phyloP scores from a whole-genome alignment of 2,797 vertebrate genomes.

The Xenentodon cancila region DNA sequence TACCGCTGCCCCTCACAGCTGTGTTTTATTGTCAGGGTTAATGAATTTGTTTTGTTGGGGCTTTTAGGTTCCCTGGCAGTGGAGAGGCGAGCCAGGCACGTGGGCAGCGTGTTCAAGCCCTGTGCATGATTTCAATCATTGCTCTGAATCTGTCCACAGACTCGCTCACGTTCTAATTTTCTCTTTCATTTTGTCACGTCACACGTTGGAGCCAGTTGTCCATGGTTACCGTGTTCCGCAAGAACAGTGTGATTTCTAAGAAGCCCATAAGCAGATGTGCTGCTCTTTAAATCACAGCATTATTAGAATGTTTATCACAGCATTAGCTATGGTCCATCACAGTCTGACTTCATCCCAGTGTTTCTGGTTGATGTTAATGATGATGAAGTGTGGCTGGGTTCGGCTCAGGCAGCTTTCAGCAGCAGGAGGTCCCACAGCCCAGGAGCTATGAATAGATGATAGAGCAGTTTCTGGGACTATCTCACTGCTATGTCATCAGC shows the following conservation, averaged over 20 bases:
- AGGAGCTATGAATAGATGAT: constrained; percentile 70
- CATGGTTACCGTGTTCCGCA: constrained; percentile 20
- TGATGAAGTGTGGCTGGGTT: constrained; percentile 56
- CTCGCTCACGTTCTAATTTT: constrained; percentile 20
- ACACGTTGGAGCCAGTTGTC: constrained; percentile 16
- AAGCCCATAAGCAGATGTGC: constrained; percentile 30
- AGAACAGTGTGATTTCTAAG: constrained; percentile 26
- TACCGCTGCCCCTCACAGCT: constrained; percentile 72
- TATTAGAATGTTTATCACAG: constrained; percentile 59
- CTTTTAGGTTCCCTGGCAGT: constrained; percentile 77
- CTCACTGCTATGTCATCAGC: constrained; percentile 65
- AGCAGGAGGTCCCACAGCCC: constrained; percentile 54
- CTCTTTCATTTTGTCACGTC: constrained; percentile 14
- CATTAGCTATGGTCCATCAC: constrained; percentile 40
- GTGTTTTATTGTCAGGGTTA: constrained; percentile 80
- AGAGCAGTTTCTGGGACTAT: constrained; percentile 56
- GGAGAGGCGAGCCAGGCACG: constrained; percentile 62
- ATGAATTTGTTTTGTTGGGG: constrained; percentile 81
- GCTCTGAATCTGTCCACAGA: constrained; percentile 26
- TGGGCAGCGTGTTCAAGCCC: constrained; percentile 58
- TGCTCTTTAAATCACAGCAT: constrained; percentile 48
- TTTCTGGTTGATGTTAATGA: constrained; percentile 58
- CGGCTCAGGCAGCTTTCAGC: constrained; percentile 61
- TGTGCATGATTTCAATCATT: constrained; percentile 55
- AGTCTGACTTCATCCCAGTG: constrained; percentile 50